Base-by-base conservation (phyloP, 1,140 invertebrate species). In the Oncopeltus fasciatus region DNA sequence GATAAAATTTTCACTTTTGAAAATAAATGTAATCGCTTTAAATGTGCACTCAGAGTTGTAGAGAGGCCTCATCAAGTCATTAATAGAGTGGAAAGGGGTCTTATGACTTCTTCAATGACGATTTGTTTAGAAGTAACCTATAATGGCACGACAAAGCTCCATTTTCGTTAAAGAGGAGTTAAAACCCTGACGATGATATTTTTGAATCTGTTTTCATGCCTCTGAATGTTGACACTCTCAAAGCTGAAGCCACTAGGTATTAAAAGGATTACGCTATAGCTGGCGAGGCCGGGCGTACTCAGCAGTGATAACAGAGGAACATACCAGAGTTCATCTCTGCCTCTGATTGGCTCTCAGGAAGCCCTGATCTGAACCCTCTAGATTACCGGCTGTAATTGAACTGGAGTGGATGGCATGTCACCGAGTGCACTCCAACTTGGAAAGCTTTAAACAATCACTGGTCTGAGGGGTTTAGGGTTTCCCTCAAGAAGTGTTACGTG, bases 271-370 rank as follows among this genome's bases (percentile, higher is more conserved):
- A 14, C 27, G 56, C 31, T 59, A 12, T 21, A 38, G 28, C 57
- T 38, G 14, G 20, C 29, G 12, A 59, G 27, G 57, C 57, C 57
- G 16, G 26, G 20, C 16, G 27, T n/a, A 63, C 57, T n/a, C 58
- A 65, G 59, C 24, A 58, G 0, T 65, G 31, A 56, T 60, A 62
- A 26, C 38, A 61, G 44, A 51, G n/a, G 14, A 65, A 62, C 44
- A 28, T 62, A 46, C 53, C 60, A 9, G 53, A 62, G 28, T 65
- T 62, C 24, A 65, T 33, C 20, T 11, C 24, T 1, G 21, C 53
- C 18, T 59, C 29, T 38, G 31, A 65, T 59, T 65, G 46, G 56
- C 61, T 47, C 0, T 59, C 24, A 29, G 46, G 33, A 53, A 63
- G 31, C 38, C 57, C 31, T 1, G 56, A 65, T 27, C 46, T 46